These are phyloP conservation scores for Tipula unca DNA, from an alignment of 2,888 invertebrate species.

Conservation along the genomic window DNA sequence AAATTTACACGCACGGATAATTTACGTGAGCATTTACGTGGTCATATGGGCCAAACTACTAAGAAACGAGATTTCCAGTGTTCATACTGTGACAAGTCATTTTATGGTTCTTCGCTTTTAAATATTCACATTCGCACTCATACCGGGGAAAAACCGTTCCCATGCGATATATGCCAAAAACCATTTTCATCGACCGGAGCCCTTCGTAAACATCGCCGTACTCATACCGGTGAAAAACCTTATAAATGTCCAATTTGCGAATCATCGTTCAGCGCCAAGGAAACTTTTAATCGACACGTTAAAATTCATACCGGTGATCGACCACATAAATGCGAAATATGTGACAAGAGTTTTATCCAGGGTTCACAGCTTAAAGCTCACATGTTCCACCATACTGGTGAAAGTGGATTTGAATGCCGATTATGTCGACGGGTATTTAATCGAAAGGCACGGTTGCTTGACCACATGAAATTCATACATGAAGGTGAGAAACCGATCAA, in stretches of 20 bases:
- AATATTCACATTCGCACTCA: slow-evolving; percentile 59
- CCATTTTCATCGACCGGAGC: slow-evolving; percentile 65
- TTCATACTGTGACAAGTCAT: slow-evolving; percentile 56
- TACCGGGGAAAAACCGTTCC: slow-evolving; percentile 56
- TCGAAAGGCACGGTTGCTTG: slow-evolving; percentile 37
- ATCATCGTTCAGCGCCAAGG: slow-evolving; percentile 70
- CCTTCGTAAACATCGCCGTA: slow-evolving; percentile 62
- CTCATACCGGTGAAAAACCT: slow-evolving; percentile 56
- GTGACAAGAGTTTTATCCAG: slow-evolving; percentile 76
- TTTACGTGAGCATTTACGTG: slow-evolving; percentile 58
- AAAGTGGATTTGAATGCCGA: slow-evolving; percentile 55
- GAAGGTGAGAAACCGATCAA: slow-evolving; percentile 52
- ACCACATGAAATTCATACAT: slow-evolving; percentile 54
- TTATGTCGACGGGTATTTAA: slow-evolving; percentile 14
- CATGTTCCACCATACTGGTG: slow-evolving; percentile 64
- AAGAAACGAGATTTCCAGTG: slow-evolving; percentile 53
- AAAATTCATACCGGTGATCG: slow-evolving; percentile 51
- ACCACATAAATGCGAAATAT: slow-evolving; percentile 43
- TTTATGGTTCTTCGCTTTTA: slow-evolving; percentile 49
- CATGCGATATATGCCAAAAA: slow-evolving; percentile 66
- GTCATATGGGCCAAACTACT: slow-evolving; percentile 53
- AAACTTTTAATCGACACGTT: slow-evolving; percentile 69
- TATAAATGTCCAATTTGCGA: slow-evolving; percentile 60
- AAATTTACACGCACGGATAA: slow-evolving; percentile 54
- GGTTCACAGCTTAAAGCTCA: slow-evolving; percentile 71